These are phyloP conservation scores for Sarcophaga carnaria DNA, from an alignment of 2,888 invertebrate genomes.

Conservation along the genomic window DNA sequence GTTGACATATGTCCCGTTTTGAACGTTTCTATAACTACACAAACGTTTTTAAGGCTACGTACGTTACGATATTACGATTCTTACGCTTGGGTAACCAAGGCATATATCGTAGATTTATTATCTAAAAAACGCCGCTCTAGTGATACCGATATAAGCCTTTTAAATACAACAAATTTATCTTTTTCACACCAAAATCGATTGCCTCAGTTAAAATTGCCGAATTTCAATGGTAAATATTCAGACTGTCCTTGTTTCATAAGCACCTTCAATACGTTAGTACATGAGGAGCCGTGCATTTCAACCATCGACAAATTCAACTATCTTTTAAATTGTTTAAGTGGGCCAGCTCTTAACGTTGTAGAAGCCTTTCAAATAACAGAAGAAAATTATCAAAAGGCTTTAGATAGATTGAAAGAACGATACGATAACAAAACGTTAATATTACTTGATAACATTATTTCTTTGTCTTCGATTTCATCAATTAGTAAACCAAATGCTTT, in stretches of 20 bases:
- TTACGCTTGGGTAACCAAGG: too few species aligned
- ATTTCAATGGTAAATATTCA: slow-evolving; percentile 1
- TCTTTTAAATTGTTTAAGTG: slow-evolving; percentile 4
- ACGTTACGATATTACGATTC: too few species aligned
- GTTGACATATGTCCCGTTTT: too few species aligned
- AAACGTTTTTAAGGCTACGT: too few species aligned
- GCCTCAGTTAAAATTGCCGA: neutral
- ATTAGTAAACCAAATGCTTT: slow-evolving; percentile 3
- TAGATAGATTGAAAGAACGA: neutral
- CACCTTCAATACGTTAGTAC: slow-evolving; percentile 18
- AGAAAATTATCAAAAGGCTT: slow-evolving; percentile 3
- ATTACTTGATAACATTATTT: neutral
- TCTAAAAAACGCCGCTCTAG: too few species aligned
- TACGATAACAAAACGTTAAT: slow-evolving; percentile 12
- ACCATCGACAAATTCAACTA: too few species aligned
- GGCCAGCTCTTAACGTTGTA: slow-evolving; percentile 1
- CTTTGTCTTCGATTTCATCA: slow-evolving; percentile 10
- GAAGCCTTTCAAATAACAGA: slow-evolving; percentile 18
- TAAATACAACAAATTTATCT: too few species aligned
- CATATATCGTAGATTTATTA: too few species aligned
- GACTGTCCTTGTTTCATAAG: neutral
- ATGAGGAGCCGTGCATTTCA: too few species aligned
- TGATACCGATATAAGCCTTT: too few species aligned
- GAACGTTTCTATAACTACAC: too few species aligned
- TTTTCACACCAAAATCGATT: neutral